Evolutionary conservation across 2,888 invertebrate genomes (phyloP), one percentile per base, ranked within the genome.

Genomic region (Cantharis rustica): DNA sequence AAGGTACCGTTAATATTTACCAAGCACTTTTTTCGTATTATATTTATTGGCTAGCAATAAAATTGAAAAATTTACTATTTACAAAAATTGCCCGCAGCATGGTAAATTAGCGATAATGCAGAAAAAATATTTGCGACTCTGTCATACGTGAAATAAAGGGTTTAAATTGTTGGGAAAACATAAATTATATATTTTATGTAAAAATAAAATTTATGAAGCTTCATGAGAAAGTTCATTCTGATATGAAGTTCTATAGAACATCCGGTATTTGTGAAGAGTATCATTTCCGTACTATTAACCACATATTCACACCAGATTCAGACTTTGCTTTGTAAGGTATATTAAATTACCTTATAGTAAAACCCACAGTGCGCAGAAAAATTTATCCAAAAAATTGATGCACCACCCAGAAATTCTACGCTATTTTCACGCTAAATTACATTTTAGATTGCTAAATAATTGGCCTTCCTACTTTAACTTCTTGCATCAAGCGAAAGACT

Each of bases 281-380:
- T 16, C 68, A 69, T 72, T 76, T 76, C 76, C 72, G 69, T 72
- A 69, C 75, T 68, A 72, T 63, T 75, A 75, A 75, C 71, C 68
- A 62, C 68, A 61, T 47, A 27, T 23, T 69, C 47, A 63, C 71
- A 71, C 47, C 26, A 62, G 63, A 16, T 47, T n/a, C 47, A 47
- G 47, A 47, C n/a, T 47, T 47, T 1, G 5, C 47, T n/a, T 47
- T 47, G 47, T 47, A n/a, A n/a, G n/a, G n/a, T n/a, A 13, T n/a
- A n/a, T 47, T n/a, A 47, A n/a, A 47, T 47, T 47, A 47, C 47
- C n/a, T 23, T 23, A 7, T 9, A n/a, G n/a, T n/a, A n/a, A n/a
- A 11, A 11, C 47, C 47, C 5, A n/a, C 5, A 7, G 9, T n/a
- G 7, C 0, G n/a, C n/a, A 27, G 23, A 9, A 9, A 23, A 9